phyloP scores from a whole-genome alignment of 2,888 invertebrate species.

The Monopis laevigella region DNA sequence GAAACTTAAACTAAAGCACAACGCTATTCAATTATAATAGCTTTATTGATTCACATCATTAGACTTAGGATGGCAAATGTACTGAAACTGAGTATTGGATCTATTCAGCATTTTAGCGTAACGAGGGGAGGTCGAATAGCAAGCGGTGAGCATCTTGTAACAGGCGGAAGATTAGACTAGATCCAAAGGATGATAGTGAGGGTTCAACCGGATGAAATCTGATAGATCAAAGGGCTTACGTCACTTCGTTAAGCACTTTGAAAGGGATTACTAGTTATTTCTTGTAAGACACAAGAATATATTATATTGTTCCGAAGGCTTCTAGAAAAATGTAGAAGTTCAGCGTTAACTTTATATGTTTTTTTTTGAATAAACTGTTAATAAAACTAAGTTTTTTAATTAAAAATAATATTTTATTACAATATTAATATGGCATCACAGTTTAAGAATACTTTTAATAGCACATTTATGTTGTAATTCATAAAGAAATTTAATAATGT shows the following conservation, averaged over 20 bases:
- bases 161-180: constrained; percentile 1
- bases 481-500: too few species aligned
- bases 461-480: too few species aligned
- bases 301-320: too few species aligned
- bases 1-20: too few species aligned
- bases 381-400: constrained; percentile 7
- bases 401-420: neutral
- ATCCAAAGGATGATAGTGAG: constrained; percentile 4
- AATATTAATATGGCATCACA: constrained; percentile 25
- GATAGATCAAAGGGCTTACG: constrained; percentile 8
- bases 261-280: constrained; percentile 1
- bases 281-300: too few species aligned
- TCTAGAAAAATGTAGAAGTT: too few species aligned
- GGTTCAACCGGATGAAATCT: constrained; percentile 1
- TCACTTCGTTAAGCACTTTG: constrained; percentile 5
- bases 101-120: constrained; percentile 3
- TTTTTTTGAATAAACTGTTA: too few species aligned
- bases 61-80: too few species aligned
- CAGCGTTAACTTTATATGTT: too few species aligned
- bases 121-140: constrained; percentile 6
- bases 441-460: constrained; percentile 20
- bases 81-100: too few species aligned
- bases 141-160: constrained; percentile 2
- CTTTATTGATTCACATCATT: too few species aligned
- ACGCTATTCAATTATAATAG: too few species aligned